These are phyloP conservation scores for Xerus rutilus DNA, from an alignment of 2,797 vertebrate genomes.

Conservation along the genomic window DNA sequence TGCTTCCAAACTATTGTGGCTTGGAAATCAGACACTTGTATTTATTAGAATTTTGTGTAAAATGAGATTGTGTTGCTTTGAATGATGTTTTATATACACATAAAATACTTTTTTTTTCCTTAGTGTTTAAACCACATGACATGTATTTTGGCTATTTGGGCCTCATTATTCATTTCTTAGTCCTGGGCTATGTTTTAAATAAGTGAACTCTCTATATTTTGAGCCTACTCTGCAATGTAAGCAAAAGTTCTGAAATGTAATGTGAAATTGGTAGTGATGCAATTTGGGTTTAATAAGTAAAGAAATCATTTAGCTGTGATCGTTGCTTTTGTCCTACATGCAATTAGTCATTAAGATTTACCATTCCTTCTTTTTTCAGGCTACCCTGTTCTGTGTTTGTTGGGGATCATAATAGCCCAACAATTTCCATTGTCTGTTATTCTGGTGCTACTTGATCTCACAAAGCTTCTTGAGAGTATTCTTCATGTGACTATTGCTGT, in stretches of 20 bases:
- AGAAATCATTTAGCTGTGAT: not conserved
- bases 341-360: not conserved
- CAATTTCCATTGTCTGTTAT: not conserved
- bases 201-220: conserved; percentile 21
- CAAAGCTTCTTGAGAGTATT: not conserved
- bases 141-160: not conserved
- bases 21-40: conserved; percentile 39
- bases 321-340: not conserved
- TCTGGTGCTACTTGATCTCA: not conserved
- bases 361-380: not conserved
- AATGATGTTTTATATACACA: not conserved
- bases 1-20: conserved; percentile 43
- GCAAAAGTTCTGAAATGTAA: not conserved
- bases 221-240: not conserved
- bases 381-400: not conserved
- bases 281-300: not conserved
- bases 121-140: not conserved
- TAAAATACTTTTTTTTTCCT: not conserved
- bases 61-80: conserved; percentile 33
- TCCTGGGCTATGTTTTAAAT: conserved; percentile 25
- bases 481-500: not conserved
- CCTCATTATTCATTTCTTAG: not conserved
- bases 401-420: not conserved
- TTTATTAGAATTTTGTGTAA: conserved; percentile 60
- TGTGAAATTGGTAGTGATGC: not conserved